These are phyloP conservation scores for Natator depressus DNA, from an alignment of 2,113 vertebrate genomes.

Conservation along the genomic window DNA sequence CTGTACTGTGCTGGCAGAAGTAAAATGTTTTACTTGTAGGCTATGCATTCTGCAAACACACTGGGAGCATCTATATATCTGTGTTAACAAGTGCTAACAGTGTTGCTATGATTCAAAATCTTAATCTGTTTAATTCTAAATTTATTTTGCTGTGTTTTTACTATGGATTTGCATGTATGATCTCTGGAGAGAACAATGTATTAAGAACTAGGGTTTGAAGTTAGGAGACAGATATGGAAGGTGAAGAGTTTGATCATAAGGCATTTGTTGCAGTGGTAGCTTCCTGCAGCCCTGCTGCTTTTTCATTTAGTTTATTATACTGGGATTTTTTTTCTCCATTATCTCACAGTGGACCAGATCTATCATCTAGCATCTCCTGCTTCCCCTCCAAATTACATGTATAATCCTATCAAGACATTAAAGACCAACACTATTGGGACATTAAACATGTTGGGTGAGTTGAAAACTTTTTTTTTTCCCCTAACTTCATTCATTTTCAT, in stretches of 20 bases:
- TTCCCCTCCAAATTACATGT: conserved; percentile 99
- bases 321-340: not conserved
- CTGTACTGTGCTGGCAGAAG: not conserved
- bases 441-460: conserved; percentile 97
- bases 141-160: not conserved
- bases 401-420: conserved; percentile 98
- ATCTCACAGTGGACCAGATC: conserved; percentile 94
- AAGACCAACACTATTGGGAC: conserved; percentile 99
- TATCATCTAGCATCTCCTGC: conserved; percentile 98
- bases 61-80: not conserved
- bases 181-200: not conserved
- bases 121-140: not conserved
- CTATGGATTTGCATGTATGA: not conserved
- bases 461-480: not conserved
- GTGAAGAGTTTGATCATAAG: not conserved
- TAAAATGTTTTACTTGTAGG: not conserved
- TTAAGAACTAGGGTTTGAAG: not conserved
- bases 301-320: not conserved
- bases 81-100: not conserved
- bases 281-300: not conserved
- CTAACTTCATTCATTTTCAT: not conserved
- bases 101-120: not conserved
- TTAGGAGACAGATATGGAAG: not conserved
- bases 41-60: not conserved
- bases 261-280: not conserved